Evolutionary conservation across 2,797 vertebrate species (phyloP).

Genomic region (Hypotaenidia philippensis): DNA sequence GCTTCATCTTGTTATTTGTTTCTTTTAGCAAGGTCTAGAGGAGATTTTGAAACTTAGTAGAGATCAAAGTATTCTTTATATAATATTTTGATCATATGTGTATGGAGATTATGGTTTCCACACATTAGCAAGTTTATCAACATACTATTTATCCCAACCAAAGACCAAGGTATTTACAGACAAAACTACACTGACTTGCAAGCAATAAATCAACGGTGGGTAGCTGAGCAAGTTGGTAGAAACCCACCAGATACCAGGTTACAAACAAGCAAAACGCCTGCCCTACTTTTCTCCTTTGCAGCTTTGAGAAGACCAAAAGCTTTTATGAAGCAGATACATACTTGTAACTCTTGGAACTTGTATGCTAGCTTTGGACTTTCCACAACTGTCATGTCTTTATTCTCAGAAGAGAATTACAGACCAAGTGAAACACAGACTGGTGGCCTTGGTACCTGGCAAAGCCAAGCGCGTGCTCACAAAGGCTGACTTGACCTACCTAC

Average conservation of each 20-base stretch:
- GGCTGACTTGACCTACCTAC: not conserved
- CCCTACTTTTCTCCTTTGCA: not conserved
- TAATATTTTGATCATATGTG: not conserved
- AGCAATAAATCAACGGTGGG: not conserved
- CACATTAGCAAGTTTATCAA: not conserved
- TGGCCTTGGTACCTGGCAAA: not conserved
- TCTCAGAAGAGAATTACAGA: not conserved
- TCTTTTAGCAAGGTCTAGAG: constrained; percentile 18
- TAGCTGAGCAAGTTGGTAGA: not conserved
- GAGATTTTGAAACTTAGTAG: not conserved
- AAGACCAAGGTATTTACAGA: not conserved
- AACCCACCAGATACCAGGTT: not conserved
- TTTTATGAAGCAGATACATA: not conserved
- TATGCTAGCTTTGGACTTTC: not conserved
- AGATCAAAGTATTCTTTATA: not conserved
- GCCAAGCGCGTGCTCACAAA: not conserved
- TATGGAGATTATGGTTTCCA: not conserved
- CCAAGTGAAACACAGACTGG: not conserved
- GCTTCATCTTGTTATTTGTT: constrained; percentile 38
- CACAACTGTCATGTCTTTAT: not conserved
- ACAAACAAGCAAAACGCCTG: not conserved
- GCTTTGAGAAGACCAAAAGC: not conserved
- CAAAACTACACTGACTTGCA: not conserved
- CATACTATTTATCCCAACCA: not conserved
- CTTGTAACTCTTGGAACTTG: not conserved